Conservation (phyloP, 2,113 vertebrate species). For the Pomatorhinus ruficollis region DNA sequence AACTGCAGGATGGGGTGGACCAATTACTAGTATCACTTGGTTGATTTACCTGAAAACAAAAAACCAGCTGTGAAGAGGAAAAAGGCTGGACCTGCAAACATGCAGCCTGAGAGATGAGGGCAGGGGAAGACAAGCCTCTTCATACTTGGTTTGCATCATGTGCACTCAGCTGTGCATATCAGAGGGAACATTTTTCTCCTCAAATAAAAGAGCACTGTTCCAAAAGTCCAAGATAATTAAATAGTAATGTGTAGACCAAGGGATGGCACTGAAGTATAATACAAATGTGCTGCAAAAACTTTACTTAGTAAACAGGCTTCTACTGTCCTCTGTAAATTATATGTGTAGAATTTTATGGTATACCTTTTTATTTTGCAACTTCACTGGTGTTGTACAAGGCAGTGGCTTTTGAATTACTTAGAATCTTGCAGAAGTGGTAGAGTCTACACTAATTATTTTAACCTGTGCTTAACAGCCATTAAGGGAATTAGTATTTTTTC, state of each 20-base stretch:
- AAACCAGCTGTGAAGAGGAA: not conserved
- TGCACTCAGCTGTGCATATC: not conserved
- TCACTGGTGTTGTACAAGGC: not conserved
- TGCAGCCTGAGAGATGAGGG: not conserved
- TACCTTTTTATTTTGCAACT: not conserved
- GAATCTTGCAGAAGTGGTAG: not conserved
- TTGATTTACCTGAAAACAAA: not conserved
- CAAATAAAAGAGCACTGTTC: not conserved
- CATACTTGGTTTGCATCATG: not conserved
- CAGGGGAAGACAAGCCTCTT: not conserved
- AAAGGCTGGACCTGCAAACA: not conserved
- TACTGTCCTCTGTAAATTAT: not conserved
- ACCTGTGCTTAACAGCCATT: not conserved
- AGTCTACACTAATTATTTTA: not conserved
- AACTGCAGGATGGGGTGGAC: not conserved
- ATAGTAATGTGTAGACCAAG: not conserved
- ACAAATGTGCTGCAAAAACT: not conserved
- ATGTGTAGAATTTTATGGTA: not conserved
- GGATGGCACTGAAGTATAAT: not conserved
- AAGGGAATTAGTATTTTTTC: not conserved
- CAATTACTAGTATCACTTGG: not conserved
- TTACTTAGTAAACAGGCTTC: not conserved
- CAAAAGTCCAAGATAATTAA: conserved; percentile 6
- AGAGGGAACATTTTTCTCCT: conserved; percentile 5
- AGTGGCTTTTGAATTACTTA: not conserved